Evolutionary conservation across 1,140 invertebrate species (phyloP), one percentile per base, ranked within the genome.

Genomic region (Berghia stephanieae): DNA sequence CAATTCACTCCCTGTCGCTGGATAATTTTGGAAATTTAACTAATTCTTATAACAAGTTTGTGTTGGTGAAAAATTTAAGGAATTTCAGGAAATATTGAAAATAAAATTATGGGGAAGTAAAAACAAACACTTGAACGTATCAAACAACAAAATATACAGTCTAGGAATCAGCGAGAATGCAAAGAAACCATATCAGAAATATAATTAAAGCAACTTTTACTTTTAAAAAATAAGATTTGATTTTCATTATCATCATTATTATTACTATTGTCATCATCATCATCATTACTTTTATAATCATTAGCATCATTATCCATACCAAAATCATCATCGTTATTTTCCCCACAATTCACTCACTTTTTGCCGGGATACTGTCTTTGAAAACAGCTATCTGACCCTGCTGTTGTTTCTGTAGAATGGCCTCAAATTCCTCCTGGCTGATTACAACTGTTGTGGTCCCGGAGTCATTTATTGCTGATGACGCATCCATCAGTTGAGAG

Each of bases 401-500:
- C 34, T 57, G 55, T n/a, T 27, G 55, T 21, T 8, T 57, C 5
- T 8, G 21, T 16, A 6, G 10, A 6, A 4, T 31, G 1, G 55
- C 8, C 21, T 57, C 55, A 57, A 21, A 27, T n/a, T 31, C 24
- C 21, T 57, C 55, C 55, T 57, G 55, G 34, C 55, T 31, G n/a
- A 31, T 21, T 57, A 31, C 21, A 13, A 31, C 6, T 27, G 55
- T 31, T 16, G 2, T 31, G 8, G 34, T 57, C 8, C n/a, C 52
- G 31, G 10, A 8, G 0, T n/a, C 24, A 8, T 6, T 31, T 0
- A 57, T 31, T 8, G 55, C 55, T 27, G n/a, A 8, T 38, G 21
- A 34, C 6, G 63, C 24, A 18, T 38, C 73, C 42, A 75, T 27
- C 76, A 49, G 55, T n/a, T n/a, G n/a, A n/a, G n/a, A n/a, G n/a